Evolutionary conservation across 2,797 vertebrate genomes (phyloP).

Genomic region (Sebastes goodei): DNA sequence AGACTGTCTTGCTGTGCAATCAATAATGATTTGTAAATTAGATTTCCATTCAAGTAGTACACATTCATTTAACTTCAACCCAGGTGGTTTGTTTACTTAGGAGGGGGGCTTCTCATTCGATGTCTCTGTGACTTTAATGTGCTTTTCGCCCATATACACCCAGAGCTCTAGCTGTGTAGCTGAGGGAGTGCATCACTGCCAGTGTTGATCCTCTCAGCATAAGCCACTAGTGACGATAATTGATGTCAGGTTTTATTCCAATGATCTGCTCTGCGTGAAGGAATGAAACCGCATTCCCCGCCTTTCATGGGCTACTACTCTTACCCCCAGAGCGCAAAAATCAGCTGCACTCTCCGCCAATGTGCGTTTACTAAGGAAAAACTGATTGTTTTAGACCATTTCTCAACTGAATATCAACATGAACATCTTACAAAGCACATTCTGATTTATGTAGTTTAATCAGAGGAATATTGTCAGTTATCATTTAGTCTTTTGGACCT

Average conservation of each 20-base stretch:
- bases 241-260: slow-evolving; percentile 57
- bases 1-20: not conserved
- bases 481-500: not conserved
- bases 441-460: not conserved
- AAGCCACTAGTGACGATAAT: slow-evolving; percentile 72
- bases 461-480: not conserved
- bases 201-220: slow-evolving; percentile 44
- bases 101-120: not conserved
- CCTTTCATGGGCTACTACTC: not conserved
- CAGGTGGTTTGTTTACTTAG: slow-evolving; percentile 10
- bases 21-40: slow-evolving; percentile 21
- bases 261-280: slow-evolving; percentile 38
- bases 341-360: not conserved
- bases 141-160: not conserved
- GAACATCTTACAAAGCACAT: not conserved
- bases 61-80: not conserved
- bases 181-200: slow-evolving; percentile 17
- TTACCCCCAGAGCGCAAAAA: not conserved
- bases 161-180: slow-evolving; percentile 19
- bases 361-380: not conserved
- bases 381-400: not conserved
- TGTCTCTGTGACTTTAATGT: not conserved
- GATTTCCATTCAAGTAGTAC: slow-evolving; percentile 2
- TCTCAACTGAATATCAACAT: not conserved
- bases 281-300: slow-evolving; percentile 20